Evolutionary conservation across 2,113 vertebrate genomes (phyloP).

Genomic region (Bufo bufo): DNA sequence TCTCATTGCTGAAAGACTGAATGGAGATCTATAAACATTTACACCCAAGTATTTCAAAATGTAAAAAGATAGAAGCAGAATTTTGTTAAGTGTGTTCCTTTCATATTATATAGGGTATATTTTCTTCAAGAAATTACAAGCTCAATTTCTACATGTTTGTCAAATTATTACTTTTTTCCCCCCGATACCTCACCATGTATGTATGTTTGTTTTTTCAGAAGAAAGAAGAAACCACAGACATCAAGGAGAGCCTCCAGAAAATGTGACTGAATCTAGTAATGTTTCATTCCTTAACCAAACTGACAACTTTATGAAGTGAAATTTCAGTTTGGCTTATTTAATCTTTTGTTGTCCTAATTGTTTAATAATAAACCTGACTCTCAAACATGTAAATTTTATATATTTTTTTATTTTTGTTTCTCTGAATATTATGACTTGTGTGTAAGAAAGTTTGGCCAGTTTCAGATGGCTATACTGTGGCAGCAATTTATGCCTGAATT

Average conservation of each 20-base stretch:
- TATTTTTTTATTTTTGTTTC: too few species aligned
- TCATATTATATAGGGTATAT: not conserved
- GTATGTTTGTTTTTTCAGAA: not conserved
- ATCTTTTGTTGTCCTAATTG: not conserved
- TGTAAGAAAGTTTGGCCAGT: too few species aligned
- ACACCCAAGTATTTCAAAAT: too few species aligned
- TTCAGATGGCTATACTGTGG: too few species aligned
- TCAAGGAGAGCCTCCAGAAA: not conserved
- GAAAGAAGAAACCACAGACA: not conserved
- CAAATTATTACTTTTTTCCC: not conserved
- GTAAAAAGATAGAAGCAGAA: too few species aligned
- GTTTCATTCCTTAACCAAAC: not conserved
- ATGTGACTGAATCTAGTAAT: not conserved
- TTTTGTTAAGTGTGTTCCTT: too few species aligned
- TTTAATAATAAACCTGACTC: not conserved
- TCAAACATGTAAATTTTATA: not conserved
- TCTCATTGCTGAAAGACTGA: not conserved
- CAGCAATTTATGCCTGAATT: too few species aligned
- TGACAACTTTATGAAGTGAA: not conserved
- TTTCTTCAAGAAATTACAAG: not conserved
- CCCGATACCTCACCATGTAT: not conserved
- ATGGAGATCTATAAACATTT: not conserved
- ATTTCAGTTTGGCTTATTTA: not conserved
- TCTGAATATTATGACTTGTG: not conserved
- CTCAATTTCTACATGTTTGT: not conserved